Evolutionary conservation across 2,113 vertebrate genomes (phyloP).

Genomic region (Numida meleagris): DNA sequence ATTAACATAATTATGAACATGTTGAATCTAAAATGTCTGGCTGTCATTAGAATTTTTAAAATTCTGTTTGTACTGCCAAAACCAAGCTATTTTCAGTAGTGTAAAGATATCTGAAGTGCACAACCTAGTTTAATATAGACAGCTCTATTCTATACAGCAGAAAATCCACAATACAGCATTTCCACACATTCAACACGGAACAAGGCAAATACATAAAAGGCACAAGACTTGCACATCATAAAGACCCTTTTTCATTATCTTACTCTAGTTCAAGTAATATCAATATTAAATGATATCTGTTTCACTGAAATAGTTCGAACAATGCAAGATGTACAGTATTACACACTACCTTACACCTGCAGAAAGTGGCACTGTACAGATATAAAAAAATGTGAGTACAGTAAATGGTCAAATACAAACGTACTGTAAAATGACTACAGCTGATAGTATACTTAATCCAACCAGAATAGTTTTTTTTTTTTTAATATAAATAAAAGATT

Average conservation of each 20-base stretch:
- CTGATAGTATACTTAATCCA: slow-evolving; percentile 68
- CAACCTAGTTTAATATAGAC: slow-evolving; percentile 86
- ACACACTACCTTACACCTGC: slow-evolving; percentile 79
- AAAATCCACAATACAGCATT: slow-evolving; percentile 85
- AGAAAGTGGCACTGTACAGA: slow-evolving; percentile 84
- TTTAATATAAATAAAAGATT: slow-evolving; percentile 67
- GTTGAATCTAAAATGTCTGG: slow-evolving; percentile 77
- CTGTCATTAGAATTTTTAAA: slow-evolving; percentile 79
- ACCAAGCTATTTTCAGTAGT: slow-evolving; percentile 90
- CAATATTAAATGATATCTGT: slow-evolving; percentile 79
- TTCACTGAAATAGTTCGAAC: slow-evolving; percentile 77
- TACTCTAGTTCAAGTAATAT: slow-evolving; percentile 88
- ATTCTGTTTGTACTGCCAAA: slow-evolving; percentile 81
- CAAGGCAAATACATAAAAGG: slow-evolving; percentile 94
- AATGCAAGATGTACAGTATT: slow-evolving; percentile 79
- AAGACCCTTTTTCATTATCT: slow-evolving; percentile 82
- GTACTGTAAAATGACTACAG: slow-evolving; percentile 79
- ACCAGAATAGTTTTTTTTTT: slow-evolving; percentile 13
- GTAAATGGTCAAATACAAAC: slow-evolving; percentile 81
- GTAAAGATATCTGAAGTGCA: slow-evolving; percentile 86
- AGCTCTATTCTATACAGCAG: slow-evolving; percentile 83
- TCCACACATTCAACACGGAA: slow-evolving; percentile 93
- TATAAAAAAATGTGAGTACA: slow-evolving; percentile 82
- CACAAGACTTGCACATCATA: slow-evolving; percentile 92
- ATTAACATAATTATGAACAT: slow-evolving; percentile 81